These are phyloP conservation scores for Epistrophella euchroma DNA, from an alignment of 2,888 invertebrate genomes.

Conservation along the genomic window DNA sequence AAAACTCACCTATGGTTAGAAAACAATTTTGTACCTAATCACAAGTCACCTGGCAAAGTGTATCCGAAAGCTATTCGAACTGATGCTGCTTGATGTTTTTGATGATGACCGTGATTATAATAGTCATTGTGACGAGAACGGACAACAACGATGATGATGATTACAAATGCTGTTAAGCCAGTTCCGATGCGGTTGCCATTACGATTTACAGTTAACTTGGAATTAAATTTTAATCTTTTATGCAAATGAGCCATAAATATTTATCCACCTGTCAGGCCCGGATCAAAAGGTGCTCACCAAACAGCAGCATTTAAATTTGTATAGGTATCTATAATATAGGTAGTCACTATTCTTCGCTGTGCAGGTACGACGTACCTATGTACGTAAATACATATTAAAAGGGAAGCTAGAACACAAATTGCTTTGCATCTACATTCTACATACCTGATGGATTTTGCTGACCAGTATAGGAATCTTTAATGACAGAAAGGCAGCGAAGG, in stretches of 20 bases:
- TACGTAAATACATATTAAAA: background rate
- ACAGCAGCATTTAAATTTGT: slow-evolving; percentile 11
- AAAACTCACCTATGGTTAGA: slow-evolving; percentile 41
- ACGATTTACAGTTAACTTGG: slow-evolving; percentile 67
- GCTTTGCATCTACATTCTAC: slow-evolving; percentile 12
- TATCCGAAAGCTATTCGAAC: slow-evolving; percentile 12
- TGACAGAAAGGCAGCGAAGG: background rate
- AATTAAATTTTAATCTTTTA: slow-evolving; percentile 76
- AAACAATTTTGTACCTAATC: slow-evolving; percentile 68
- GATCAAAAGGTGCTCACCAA: slow-evolving; percentile 27
- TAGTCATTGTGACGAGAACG: slow-evolving; percentile 34
- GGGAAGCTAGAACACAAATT: background rate
- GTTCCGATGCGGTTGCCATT: slow-evolving; percentile 32
- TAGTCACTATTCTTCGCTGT: background rate
- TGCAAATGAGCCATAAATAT: slow-evolving; percentile 76
- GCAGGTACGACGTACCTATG: too few relatives aligned
- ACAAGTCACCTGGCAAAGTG: slow-evolving; percentile 37
- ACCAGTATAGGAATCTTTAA: slow-evolving; percentile 28
- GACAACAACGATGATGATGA: slow-evolving; percentile 32
- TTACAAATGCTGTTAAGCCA: slow-evolving; percentile 61
- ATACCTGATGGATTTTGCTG: slow-evolving; percentile 9
- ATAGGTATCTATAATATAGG: background rate
- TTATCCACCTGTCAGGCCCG: slow-evolving; percentile 70
- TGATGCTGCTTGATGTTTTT: slow-evolving; percentile 10
- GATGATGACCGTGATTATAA: slow-evolving; percentile 59